A percentile compares a stretch with the other conserved stretches of the same genome.
phyloP scores from a whole-genome alignment of 2,888 invertebrate species.

The Catocala sponsa region DNA sequence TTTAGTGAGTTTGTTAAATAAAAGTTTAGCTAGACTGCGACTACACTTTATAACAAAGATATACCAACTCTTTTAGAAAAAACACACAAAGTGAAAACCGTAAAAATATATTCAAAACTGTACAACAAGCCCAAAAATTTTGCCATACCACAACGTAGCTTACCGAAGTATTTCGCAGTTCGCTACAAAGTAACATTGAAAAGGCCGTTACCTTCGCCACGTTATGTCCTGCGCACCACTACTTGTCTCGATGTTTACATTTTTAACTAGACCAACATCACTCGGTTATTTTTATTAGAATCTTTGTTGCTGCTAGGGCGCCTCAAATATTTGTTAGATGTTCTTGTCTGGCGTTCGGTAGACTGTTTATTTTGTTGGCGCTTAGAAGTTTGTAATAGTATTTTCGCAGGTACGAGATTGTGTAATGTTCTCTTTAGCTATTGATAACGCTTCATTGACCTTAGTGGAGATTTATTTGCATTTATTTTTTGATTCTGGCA shows the following conservation, averaged over 20 bases:
- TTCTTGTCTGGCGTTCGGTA: neutral
- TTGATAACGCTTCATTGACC: too few relatives aligned
- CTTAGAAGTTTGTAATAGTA: neutral
- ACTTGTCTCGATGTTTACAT: slow-evolving; percentile 45
- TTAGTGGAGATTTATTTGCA: too few relatives aligned
- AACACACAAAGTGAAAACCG: neutral
- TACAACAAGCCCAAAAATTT: neutral
- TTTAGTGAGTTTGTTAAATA: too few relatives aligned
- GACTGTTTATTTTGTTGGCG: neutral
- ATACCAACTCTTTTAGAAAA: neutral
- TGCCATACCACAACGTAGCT: neutral
- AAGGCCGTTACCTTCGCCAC: slow-evolving; percentile 44
- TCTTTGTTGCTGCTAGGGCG: slow-evolving; percentile 3
- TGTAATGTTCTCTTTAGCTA: too few relatives aligned
- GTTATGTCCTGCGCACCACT: slow-evolving; percentile 36
- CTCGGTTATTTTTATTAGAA: slow-evolving; percentile 36
- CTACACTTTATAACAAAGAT: neutral
- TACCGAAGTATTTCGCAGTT: slow-evolving; percentile 14
- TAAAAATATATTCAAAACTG: neutral
- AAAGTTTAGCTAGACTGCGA: too few relatives aligned
- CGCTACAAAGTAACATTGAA: slow-evolving; percentile 27
- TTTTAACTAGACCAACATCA: slow-evolving; percentile 52
- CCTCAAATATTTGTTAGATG: slow-evolving; percentile 8
- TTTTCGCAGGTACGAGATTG: too few relatives aligned
- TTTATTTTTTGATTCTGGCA: too few relatives aligned